Evolutionary conservation across 2,113 vertebrate species (phyloP).

Genomic region (Oryzias curvinotus): DNA sequence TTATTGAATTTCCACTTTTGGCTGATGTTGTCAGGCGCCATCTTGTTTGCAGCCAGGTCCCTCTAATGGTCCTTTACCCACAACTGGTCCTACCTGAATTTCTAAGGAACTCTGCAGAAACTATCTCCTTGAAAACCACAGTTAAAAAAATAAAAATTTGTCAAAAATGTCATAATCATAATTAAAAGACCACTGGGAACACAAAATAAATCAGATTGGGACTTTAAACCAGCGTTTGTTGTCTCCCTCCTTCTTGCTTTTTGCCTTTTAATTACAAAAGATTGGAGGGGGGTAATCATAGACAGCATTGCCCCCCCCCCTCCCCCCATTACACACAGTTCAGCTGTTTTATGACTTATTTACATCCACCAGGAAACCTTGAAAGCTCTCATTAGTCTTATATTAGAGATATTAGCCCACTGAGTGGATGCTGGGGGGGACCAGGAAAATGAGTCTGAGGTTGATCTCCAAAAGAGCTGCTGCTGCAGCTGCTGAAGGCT

Average conservation of each 20-base stretch:
- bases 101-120: too few relatives aligned
- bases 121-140: too few relatives aligned
- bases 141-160: too few relatives aligned
- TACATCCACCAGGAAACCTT: conserved; percentile 20
- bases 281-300: conserved; percentile 58
- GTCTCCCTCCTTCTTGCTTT: not conserved
- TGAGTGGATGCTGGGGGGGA: conserved; percentile 4
- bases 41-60: too few relatives aligned
- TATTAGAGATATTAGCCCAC: conserved; percentile 24
- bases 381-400: conserved; percentile 30
- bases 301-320: not conserved
- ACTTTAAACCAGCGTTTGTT: not conserved
- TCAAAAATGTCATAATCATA: too few relatives aligned
- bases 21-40: too few relatives aligned
- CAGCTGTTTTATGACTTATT: conserved; percentile 32
- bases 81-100: too few relatives aligned
- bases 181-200: too few relatives aligned
- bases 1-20: too few relatives aligned
- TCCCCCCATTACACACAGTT: conserved; percentile 13
- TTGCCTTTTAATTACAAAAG: conserved; percentile 62
- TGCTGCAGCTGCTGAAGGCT: conserved; percentile 43
- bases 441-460: too few relatives aligned
- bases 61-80: too few relatives aligned
- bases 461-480: conserved; percentile 1
- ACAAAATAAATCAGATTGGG: too few relatives aligned